These are phyloP conservation scores for Drosophila cognata DNA, from an alignment of 2,888 invertebrate genomes.

Conservation along the genomic window DNA sequence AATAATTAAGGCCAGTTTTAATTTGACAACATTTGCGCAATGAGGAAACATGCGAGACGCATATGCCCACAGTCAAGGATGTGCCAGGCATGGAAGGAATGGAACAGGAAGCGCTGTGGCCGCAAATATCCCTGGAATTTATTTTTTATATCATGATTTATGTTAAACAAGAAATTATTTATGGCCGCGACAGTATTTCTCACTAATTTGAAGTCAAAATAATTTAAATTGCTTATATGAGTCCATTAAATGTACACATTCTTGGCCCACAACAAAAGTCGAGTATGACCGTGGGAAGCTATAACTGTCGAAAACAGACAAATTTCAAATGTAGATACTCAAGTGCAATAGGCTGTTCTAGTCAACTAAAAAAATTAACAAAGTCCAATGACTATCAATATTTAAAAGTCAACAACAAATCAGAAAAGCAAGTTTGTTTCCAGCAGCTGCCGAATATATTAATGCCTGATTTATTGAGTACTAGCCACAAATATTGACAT, in stretches of 20 bases:
- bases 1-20: conserved; percentile 80
- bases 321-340: not conserved
- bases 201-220: not conserved
- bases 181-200: not conserved
- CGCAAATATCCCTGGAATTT: not conserved
- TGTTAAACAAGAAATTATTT: not conserved
- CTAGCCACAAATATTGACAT: conserved; percentile 10
- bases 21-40: conserved; percentile 69
- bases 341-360: not conserved
- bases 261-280: not conserved
- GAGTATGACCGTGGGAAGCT: conserved; percentile 5
- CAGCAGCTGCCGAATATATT: conserved; percentile 3
- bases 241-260: not conserved
- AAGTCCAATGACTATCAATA: conserved; percentile 29
- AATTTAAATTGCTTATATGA: not conserved
- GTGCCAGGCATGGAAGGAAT: conserved; percentile 16
- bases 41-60: conserved; percentile 50
- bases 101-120: conserved; percentile 22
- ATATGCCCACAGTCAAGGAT: conserved; percentile 47
- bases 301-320: not conserved
- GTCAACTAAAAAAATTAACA: not conserved
- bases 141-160: not conserved
- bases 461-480: conserved; percentile 7
- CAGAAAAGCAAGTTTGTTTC: not conserved
- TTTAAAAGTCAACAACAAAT: conserved; percentile 5